Conservation (phyloP, 1,140 invertebrate species). For the Drosophila erecta region DNA sequence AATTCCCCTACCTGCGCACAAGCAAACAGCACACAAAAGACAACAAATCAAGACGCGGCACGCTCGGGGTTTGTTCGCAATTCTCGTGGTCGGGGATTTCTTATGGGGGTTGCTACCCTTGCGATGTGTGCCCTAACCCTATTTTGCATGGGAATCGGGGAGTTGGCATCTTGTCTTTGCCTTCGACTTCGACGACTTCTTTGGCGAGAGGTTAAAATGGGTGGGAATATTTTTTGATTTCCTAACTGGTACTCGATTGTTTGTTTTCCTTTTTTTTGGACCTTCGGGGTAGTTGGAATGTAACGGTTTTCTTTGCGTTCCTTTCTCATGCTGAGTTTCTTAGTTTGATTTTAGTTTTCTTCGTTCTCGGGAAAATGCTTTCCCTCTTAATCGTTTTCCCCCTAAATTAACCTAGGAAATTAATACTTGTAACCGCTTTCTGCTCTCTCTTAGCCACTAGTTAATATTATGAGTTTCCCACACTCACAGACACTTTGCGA, state of each 20-base stretch:
- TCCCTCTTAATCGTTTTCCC: conserved; percentile 17
- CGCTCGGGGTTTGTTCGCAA: conserved; percentile 34
- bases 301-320: conserved; percentile 28
- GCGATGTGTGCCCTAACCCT: conserved; percentile 18
- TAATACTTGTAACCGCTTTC: conserved; percentile 45
- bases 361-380: conserved; percentile 29
- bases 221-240: conserved; percentile 82
- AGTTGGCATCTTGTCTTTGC: conserved; percentile 43
- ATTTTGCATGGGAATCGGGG: conserved; percentile 62
- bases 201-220: conserved; percentile 73
- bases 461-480: conserved; percentile 64
- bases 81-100: conserved; percentile 13
- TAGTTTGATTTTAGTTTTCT: conserved; percentile 25
- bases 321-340: conserved; percentile 18
- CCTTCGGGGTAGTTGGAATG: conserved; percentile 15
- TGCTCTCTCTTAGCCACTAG: conserved; percentile 37
- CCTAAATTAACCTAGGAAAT: conserved; percentile 35
- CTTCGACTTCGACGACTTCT: conserved; percentile 61
- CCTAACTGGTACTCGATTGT: conserved; percentile 41
- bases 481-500: conserved; percentile 17
- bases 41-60: conserved; percentile 49
- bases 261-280: conserved; percentile 15
- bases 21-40: conserved; percentile 35
- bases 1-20: conserved; percentile 50
- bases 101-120: conserved; percentile 42